A percentile compares a stretch with the other conserved stretches of the same genome.
phyloP scores from a whole-genome alignment of 2,113 vertebrate genomes.

The Eurypyga helias region DNA sequence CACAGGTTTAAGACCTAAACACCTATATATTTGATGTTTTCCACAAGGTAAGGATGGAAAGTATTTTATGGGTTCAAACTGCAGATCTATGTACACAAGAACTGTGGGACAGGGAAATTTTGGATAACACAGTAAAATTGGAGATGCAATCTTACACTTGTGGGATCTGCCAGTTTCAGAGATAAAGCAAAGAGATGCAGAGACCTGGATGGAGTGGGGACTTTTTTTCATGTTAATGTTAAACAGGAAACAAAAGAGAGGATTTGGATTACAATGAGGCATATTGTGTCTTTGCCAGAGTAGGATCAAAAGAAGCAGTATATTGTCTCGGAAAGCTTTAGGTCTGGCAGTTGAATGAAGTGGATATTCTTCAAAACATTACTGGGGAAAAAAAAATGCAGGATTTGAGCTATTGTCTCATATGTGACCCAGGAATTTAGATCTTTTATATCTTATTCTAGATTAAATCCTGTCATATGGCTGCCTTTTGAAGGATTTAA shows the following conservation, averaged over 20 bases:
- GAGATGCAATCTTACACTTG: background rate
- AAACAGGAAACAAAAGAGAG: constrained; percentile 32
- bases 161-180: background rate
- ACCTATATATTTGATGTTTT: background rate
- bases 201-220: background rate
- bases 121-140: background rate
- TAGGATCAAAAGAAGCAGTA: constrained; percentile 24
- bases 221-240: background rate
- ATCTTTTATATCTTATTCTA: constrained; percentile 12
- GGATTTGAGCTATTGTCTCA: background rate
- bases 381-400: background rate
- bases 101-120: background rate
- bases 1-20: background rate
- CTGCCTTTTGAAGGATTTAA: constrained; percentile 33
- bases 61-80: background rate
- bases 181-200: background rate
- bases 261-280: background rate
- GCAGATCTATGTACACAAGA: background rate
- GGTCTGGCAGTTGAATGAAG: constrained; percentile 46
- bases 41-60: background rate
- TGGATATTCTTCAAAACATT: constrained; percentile 26
- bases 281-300: background rate
- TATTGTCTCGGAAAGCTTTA: constrained; percentile 47
- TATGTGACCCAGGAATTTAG: background rate
- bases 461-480: constrained; percentile 23